Percentiles rank a stretch among this genome's conserved stretches.
Conservation (phyloP, 2,888 invertebrate species). For the Tuta absoluta region DNA sequence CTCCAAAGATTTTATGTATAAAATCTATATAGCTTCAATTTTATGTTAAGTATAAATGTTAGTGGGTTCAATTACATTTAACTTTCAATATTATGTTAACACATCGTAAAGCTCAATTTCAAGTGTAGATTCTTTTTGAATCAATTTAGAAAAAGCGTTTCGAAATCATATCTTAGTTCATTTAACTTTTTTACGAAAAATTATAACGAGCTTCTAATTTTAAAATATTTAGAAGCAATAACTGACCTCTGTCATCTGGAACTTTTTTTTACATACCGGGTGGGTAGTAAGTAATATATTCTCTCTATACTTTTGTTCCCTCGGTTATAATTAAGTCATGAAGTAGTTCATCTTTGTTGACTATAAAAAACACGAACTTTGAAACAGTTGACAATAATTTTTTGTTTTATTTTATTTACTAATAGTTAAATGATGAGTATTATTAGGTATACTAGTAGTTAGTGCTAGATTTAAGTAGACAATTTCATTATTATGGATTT, state of each 20-base stretch:
- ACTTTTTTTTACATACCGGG: too few species aligned
- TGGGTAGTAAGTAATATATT: too few species aligned
- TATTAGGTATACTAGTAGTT: conserved; percentile 59
- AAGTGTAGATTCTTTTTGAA: conserved; percentile 40
- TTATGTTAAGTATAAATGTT: conserved; percentile 16
- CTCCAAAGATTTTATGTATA: conserved; percentile 11
- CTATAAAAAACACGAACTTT: not conserved
- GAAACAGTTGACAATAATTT: not conserved
- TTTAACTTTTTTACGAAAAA: not conserved
- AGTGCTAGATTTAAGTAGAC: conserved; percentile 67
- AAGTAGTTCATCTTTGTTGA: too few species aligned
- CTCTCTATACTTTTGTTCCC: too few species aligned
- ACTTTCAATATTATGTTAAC: conserved; percentile 39
- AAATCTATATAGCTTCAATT: conserved; percentile 11
- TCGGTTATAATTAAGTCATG: too few species aligned
- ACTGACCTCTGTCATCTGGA: too few species aligned
- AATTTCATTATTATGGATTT: conserved; percentile 44
- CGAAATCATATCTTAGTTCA: conserved; percentile 47
- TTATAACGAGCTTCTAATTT: not conserved
- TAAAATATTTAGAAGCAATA: too few species aligned
- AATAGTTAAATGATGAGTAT: conserved; percentile 63
- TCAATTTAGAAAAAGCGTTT: conserved; percentile 36
- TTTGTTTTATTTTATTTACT: conserved; percentile 21
- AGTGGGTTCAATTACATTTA: conserved; percentile 33
- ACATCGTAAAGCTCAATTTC: not conserved